Conservation (phyloP, 2,888 invertebrate genomes). For the Heliconius cydno region DNA sequence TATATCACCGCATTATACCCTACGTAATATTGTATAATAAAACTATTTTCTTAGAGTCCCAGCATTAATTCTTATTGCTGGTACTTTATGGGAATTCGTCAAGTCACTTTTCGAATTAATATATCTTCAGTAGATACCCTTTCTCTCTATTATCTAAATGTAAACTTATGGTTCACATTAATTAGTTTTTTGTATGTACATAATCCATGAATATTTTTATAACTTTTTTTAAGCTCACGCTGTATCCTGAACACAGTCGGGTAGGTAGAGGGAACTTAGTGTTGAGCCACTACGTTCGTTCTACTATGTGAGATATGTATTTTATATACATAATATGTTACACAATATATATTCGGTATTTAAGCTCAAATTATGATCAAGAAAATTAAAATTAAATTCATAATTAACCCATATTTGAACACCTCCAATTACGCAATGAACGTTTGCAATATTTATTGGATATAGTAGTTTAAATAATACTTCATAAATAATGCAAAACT, state of each 20-base stretch:
- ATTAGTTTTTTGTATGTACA: no score
- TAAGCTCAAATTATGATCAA: no score
- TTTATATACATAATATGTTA: no score
- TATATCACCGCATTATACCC: background rate
- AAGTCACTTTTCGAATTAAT: background rate
- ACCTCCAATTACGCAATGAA: background rate
- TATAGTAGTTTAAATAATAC: background rate
- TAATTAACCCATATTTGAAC: no score
- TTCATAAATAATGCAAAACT: background rate
- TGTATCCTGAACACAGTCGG: no score
- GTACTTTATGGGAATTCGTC: background rate
- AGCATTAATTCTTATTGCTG: conserved; percentile 27
- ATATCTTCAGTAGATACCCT: background rate
- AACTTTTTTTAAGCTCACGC: no score
- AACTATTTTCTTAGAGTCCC: conserved; percentile 23
- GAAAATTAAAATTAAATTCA: no score
- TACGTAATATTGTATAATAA: conserved; percentile 25
- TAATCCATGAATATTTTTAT: no score
- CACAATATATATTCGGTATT: no score
- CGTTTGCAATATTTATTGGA: background rate
- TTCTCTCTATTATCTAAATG: background rate
- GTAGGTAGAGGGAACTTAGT: no score
- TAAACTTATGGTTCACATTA: background rate
- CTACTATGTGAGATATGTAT: no score
- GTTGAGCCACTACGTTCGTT: no score